Base-by-base conservation (phyloP, 1,140 invertebrate genomes). In the Arctopsyche grandis region DNA sequence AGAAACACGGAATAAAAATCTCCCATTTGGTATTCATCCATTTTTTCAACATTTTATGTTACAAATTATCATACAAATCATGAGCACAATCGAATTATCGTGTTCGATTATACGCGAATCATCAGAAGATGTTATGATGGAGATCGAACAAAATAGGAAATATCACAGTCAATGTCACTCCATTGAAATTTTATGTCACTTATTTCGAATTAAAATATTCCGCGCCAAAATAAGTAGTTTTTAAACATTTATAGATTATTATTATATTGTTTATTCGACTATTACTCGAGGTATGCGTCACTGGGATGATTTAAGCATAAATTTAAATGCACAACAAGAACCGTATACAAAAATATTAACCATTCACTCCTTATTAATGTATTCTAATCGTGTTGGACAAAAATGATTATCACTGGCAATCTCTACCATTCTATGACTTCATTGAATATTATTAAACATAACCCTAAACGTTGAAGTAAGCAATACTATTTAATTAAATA, bases 1-100 rank as follows among this genome's bases (percentile, higher is more conserved):
- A 52, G 1, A 12, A 52, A 52, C 10, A 52, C 12, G 10, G 48
- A 5, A n/a, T n/a, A n/a, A n/a, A 52, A 52, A 52, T 52, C 29
- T 38, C 29, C 29, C 48, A 16, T 14, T 52, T 52, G 1, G 16
- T 16, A 52, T 52, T 52, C 48, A 3, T 5, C 16, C 12, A 52
- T 52, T 52, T 66, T 66, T 66, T 29, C 10, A 21, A 10, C 24
- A 66, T 29, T 24, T 26, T 66, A 66, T 66, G 24, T 26, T 26
- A 14, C 21, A 26, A 66, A 66, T 66, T 66, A 66, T 26, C 63
- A 66, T 66, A 66, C 63, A 29, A 66, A 66, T 66, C 24, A 66
- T 66, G 63, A 66, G 10, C 24, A 66, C 63, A 66, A 66, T 66
- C 63, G 63, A 66, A 66, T 66, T 66, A 66, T 66, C 21, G 24